Conservation (phyloP, 2,113 vertebrate genomes). For the Gulo gulo region DNA sequence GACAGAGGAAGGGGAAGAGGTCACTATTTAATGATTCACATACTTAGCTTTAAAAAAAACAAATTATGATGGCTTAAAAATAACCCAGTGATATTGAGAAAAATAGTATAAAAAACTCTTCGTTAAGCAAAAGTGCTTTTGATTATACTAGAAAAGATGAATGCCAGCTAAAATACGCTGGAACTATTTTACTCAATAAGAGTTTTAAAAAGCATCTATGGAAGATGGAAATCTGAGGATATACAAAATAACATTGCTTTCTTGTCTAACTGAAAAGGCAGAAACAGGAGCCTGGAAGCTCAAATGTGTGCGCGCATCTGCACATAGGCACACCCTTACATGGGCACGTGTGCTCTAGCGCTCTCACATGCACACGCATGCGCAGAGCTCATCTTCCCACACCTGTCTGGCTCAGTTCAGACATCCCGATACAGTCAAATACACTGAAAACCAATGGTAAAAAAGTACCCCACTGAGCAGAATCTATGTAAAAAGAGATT, state of each 20-base stretch:
- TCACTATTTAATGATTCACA: not conserved
- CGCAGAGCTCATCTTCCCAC: not conserved
- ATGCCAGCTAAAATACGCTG: not conserved
- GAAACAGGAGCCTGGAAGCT: not conserved
- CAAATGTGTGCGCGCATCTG: not conserved
- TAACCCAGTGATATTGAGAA: not conserved
- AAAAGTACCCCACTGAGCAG: not conserved
- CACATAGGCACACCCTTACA: not conserved
- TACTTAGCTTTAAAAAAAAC: constrained; percentile 2
- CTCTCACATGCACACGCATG: not conserved
- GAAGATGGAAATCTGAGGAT: not conserved
- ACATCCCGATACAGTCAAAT: not conserved
- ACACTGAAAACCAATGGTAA: not conserved
- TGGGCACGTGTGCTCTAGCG: rapidly evolving
- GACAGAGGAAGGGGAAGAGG: not conserved
- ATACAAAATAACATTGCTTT: not conserved
- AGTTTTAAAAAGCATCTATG: not conserved
- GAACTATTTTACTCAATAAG: not conserved
- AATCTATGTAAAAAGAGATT: not conserved
- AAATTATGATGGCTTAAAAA: not conserved
- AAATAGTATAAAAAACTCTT: not conserved
- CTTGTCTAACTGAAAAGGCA: not conserved
- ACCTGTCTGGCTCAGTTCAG: not conserved
- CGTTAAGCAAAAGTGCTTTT: not conserved
- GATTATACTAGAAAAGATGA: constrained; percentile 25